Percentiles rank a stretch among this genome's conserved stretches.
These are phyloP conservation scores for Penelope pileata DNA, from an alignment of 2,113 vertebrate genomes.

Conservation along the genomic window DNA sequence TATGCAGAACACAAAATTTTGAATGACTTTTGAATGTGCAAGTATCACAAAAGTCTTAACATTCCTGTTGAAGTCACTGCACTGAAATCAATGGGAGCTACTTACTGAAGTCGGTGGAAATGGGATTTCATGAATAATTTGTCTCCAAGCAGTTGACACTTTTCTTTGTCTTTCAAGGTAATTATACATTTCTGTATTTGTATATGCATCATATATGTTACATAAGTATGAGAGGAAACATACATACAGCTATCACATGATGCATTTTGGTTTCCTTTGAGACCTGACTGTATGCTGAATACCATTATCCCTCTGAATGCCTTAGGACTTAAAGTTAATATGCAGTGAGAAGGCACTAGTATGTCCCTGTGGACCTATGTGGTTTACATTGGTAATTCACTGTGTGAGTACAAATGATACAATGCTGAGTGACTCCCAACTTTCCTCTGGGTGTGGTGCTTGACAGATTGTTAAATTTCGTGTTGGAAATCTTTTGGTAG, in stretches of 20 bases:
- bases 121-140: neutral
- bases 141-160: neutral
- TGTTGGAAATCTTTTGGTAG: conserved; percentile 9
- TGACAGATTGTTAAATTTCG: conserved; percentile 37
- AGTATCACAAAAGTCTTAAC: neutral
- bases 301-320: conserved; percentile 60
- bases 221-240: neutral
- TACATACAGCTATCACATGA: neutral
- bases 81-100: neutral
- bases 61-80: neutral
- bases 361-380: conserved; percentile 40
- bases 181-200: neutral
- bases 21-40: neutral
- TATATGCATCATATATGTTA: neutral
- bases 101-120: neutral
- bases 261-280: conserved; percentile 68
- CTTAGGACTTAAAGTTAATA: conserved; percentile 66
- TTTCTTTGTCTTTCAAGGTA: neutral
- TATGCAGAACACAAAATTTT: neutral
- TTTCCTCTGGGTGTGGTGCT: conserved; percentile 46
- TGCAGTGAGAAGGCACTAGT: conserved; percentile 60
- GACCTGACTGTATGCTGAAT: conserved; percentile 47
- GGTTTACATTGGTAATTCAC: conserved; percentile 68
- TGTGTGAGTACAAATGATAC: conserved; percentile 35
- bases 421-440: neutral